Percentiles rank a stretch among this genome's conserved stretches.
phyloP scores from a whole-genome alignment of 2,888 invertebrate genomes.

The Apoda limacodes region DNA sequence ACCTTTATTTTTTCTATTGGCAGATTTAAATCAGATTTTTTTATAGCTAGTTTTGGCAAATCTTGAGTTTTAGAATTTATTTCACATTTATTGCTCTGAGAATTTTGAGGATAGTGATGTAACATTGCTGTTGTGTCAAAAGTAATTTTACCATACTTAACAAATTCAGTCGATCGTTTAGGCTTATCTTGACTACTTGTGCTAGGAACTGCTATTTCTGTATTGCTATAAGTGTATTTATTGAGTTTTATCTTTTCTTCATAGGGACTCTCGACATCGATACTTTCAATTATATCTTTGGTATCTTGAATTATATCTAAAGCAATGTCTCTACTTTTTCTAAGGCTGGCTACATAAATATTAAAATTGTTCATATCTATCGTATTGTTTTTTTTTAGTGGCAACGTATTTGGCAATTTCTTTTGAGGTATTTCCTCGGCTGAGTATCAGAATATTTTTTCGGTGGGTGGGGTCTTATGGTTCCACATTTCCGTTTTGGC shows the following conservation, averaged over 20 bases:
- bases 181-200: constrained; percentile 35
- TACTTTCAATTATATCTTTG: constrained; percentile 41
- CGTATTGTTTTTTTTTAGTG: constrained; percentile 55
- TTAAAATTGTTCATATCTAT: constrained; percentile 60
- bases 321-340: constrained; percentile 47
- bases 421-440: constrained; percentile 48
- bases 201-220: constrained; percentile 42
- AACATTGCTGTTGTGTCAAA: constrained; percentile 59
- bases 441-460: constrained; percentile 69
- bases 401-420: constrained; percentile 56
- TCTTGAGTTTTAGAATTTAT: not conserved
- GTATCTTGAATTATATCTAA: constrained; percentile 52
- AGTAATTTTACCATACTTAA: constrained; percentile 59
- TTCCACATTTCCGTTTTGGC: constrained; percentile 38
- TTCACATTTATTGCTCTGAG: constrained; percentile 3
- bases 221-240: constrained; percentile 28
- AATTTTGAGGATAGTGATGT: constrained; percentile 57
- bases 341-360: constrained; percentile 55
- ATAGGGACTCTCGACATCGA: constrained; percentile 26
- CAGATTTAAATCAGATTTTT: constrained; percentile 42
- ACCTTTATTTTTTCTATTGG: constrained; percentile 25
- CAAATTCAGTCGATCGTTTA: constrained; percentile 43
- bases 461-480: constrained; percentile 31
- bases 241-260: constrained; percentile 27
- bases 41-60: constrained; percentile 23